Conservation (phyloP, 2,888 invertebrate genomes). For the Cyclophora albipunctata region DNA sequence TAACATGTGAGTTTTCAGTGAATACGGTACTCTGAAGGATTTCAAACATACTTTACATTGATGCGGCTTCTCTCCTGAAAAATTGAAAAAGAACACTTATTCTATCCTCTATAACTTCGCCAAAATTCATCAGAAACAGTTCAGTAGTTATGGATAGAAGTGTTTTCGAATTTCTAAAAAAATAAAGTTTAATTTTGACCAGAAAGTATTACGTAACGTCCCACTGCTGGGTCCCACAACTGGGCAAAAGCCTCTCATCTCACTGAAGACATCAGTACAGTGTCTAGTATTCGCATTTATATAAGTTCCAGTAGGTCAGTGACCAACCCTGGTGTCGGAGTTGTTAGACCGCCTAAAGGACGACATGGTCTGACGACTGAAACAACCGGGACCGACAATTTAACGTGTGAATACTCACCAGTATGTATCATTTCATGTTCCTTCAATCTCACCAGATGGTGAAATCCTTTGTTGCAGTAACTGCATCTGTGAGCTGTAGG, state of each 20-base stretch:
- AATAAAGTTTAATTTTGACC: too few relatives aligned
- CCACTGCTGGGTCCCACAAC: neutral
- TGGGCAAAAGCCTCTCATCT: too few relatives aligned
- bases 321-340: too few relatives aligned
- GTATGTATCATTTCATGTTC: conserved; percentile 41
- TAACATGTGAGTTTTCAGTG: conserved; percentile 20
- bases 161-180: too few relatives aligned
- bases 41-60: conserved; percentile 23
- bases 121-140: too few relatives aligned
- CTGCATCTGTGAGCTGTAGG: conserved; percentile 26
- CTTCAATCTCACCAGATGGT: conserved; percentile 23
- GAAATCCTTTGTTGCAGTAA: conserved; percentile 37
- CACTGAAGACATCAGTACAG: neutral
- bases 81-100: neutral
- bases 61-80: conserved; percentile 29
- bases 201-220: too few relatives aligned
- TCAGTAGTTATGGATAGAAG: too few relatives aligned
- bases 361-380: too few relatives aligned
- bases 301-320: too few relatives aligned
- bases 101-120: neutral
- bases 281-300: neutral
- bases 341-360: too few relatives aligned
- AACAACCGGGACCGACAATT: too few relatives aligned
- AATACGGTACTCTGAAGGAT: conserved; percentile 19
- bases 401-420: conserved; percentile 22